Conservation (phyloP, 92 coral and sea anemone genomes). For the Pocillopora meandrina region DNA sequence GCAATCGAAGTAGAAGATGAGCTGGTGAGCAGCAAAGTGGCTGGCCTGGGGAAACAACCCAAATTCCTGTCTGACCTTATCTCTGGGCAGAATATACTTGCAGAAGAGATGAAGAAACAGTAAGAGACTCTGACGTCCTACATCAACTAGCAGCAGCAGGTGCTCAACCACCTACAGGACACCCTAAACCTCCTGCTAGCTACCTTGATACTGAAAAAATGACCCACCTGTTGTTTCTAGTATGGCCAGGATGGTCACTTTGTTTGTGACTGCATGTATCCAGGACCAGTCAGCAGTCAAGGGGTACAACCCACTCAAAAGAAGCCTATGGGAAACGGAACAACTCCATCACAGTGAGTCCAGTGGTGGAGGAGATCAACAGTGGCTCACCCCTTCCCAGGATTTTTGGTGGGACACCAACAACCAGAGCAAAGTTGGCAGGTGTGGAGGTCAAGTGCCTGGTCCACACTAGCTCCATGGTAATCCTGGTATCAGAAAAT, state of each 20-base stretch:
- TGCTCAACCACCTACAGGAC: slow-evolving; percentile 28
- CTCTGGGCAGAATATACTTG: slow-evolving; percentile 6
- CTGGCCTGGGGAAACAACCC: slow-evolving; percentile 21
- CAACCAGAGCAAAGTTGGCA: slow-evolving; percentile 37
- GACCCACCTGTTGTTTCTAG: not conserved
- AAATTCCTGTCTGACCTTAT: slow-evolving; percentile 31
- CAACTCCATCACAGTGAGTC: slow-evolving; percentile 41
- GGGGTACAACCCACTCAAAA: slow-evolving; percentile 1
- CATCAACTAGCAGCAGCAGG: slow-evolving; percentile 33
- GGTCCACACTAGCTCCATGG: slow-evolving; percentile 65
- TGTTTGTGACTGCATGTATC: slow-evolving; percentile 23
- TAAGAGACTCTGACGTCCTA: slow-evolving; percentile 41
- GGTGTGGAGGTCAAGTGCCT: slow-evolving; percentile 50
- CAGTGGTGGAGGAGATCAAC: slow-evolving; percentile 36
- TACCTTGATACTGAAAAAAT: not conserved
- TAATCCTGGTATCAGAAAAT: slow-evolving; percentile 50
- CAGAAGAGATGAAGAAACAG: slow-evolving; percentile 43
- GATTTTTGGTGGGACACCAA: slow-evolving; percentile 42
- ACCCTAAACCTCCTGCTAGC: slow-evolving; percentile 31
- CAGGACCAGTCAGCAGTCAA: not conserved
- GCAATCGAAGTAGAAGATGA: not conserved
- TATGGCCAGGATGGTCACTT: slow-evolving; percentile 30
- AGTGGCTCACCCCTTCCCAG: slow-evolving; percentile 46
- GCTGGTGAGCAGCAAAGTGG: not conserved
- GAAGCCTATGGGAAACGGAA: slow-evolving; percentile 24